Evolutionary conservation across 2,797 vertebrate genomes (phyloP).

Genomic region (Oophaga sylvatica): DNA sequence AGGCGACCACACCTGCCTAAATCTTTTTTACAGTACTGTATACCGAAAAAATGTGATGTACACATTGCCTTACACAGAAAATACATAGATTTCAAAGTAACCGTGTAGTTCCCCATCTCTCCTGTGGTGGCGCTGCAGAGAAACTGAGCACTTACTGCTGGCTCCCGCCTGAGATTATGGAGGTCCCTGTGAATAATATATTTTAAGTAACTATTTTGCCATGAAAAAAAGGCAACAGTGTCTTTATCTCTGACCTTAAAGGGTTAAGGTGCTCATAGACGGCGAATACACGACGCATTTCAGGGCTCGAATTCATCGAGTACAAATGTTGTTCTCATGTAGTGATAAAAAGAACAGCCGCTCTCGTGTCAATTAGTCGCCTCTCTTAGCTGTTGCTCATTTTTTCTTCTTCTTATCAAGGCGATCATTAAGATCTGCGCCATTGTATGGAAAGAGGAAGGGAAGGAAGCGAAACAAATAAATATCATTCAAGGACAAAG

Average conservation of each 20-base stretch:
- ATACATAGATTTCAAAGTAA: too few species aligned
- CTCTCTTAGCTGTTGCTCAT: constrained; percentile 61
- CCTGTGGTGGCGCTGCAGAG: too few species aligned
- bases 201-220: too few species aligned
- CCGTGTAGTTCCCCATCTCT: too few species aligned
- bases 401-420: constrained; percentile 45
- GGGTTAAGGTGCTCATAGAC: background rate
- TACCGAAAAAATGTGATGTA: too few species aligned
- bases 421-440: constrained; percentile 24
- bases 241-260: background rate
- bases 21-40: too few species aligned
- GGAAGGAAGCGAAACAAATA: constrained; percentile 18
- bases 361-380: constrained; percentile 63
- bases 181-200: too few species aligned
- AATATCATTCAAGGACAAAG: constrained; percentile 65
- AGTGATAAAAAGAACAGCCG: constrained; percentile 23
- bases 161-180: too few species aligned
- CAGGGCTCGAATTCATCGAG: background rate
- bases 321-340: constrained; percentile 25
- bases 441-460: background rate
- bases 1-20: too few species aligned
- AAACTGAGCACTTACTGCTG: too few species aligned
- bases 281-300: background rate
- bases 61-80: too few species aligned
- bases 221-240: too few species aligned